Base-by-base conservation (phyloP, 2,888 invertebrate genomes). In the Parasteatoda lunata region DNA sequence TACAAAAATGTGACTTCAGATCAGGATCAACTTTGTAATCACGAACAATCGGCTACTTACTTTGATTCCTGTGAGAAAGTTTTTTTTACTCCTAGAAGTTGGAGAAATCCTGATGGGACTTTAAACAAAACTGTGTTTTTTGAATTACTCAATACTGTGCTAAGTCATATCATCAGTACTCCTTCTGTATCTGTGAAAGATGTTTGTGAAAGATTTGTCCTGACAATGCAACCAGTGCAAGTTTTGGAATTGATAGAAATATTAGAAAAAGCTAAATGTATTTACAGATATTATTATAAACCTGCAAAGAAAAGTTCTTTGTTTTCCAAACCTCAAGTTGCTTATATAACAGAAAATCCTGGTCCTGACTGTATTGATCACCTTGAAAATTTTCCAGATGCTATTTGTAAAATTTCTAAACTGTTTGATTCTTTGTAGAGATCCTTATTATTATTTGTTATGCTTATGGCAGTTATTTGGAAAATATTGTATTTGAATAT, bases 81-180 rank as follows among this genome's bases (percentile, higher is more conserved):
- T 13, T 73, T 76, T 11, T 90, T 92, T 65, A 78, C 91, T 4
- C 91, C 92, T 7, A 93, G 94, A 85, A 95, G 96, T 0, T 96
- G 96, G 96, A 94, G 95, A 81, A 93, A 94, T 88, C 93, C 96
- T 2, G 95, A 96, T 91, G 96, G 96, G 3, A 93, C 93, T 0
- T 90, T 96, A 9, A 96, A 96, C 92, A 92, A 94, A 11, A 93
- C 94, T 45, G 94, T 95, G 4, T 92, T 96, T 52, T 94, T 95
- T 90, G 94, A 94, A 83, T 94, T 95, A 94, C 90, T 96, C 82
- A 94, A 94, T 71, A 93, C 94, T 9, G 91, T 96, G 81, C 91
- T 96, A 83, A 93, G 94, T 4, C 94, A 95, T 90, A 94, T 95
- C 86, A 92, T 95, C 90, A 92, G 94, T 47, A 93, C 94, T 89